Base-by-base conservation (phyloP, 2,797 vertebrate genomes). In the Novumbra hubbsi region DNA sequence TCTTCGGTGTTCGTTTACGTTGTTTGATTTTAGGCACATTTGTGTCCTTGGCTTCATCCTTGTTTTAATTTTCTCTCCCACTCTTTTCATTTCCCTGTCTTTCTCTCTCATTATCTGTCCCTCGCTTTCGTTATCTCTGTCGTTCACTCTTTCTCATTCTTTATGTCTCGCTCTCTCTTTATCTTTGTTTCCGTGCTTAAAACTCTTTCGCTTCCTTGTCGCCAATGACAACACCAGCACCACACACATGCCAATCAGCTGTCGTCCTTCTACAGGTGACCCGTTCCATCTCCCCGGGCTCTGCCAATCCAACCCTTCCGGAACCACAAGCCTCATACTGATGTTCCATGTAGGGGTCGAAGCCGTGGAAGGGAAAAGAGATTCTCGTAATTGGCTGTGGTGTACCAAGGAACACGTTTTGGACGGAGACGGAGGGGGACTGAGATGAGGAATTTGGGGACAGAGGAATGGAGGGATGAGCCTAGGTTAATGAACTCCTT, bases 301-400 rank as follows among this genome's bases (percentile, higher is more conserved):
- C 27, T 17, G 24, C 28, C 24, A 16, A 28, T 64, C 62, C 52
- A 38, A 48, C 16, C 49, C 30, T 17, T 69, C 68, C 71, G 65
- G 50, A 75, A 73, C 65, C 71, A 7, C 71, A 17, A 67, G 66
- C 30, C 64, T 5, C 72, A 48, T 65, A 73, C 49, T 60, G 74
- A 52, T 68, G 57, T 74, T 75, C 67, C 34, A 64, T 62, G 55
- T 67, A 63, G 50, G 52, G 66, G 50, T 57, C 28, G 45, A 38
- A 68, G 73, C 64, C 34, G 27, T 78, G 45, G 71, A 73, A 69
- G 55, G 11, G 21, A 66, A 67, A 52, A 21, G 34, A 19, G 15
- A 24, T 77, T 77, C 80, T 79, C 65, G 76, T 75, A 3, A 41
- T 65, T 21, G 70, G 45, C 38, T 78, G 76, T 32, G 76, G 79